Base-by-base conservation (phyloP, 1,140 invertebrate genomes). In the Danaus plexippus region DNA sequence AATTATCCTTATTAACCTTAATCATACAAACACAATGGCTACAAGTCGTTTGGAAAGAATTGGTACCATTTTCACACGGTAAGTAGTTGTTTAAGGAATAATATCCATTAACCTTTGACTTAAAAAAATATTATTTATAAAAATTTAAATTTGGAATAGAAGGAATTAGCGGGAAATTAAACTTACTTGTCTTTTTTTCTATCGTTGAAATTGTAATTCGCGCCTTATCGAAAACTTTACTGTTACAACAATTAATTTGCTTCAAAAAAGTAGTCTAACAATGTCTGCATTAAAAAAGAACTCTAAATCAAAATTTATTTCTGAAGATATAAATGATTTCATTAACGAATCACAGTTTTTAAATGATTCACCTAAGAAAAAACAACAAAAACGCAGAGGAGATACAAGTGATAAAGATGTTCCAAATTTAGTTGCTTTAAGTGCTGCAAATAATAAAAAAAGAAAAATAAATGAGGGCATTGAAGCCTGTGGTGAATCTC, bases 1-100 rank as follows among this genome's bases (percentile, higher is more conserved):
- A 32, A 32, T 32, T 32, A 32, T 6, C 4, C 22, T 6, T 32
- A 32, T 32, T 32, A 56, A 44, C 15, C 15, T 12, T 13, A 46
- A 57, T 51, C 42, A 12, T 45, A 9, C 12, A 41, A 22, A 13
- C 11, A 53, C 32, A 56, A 85, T 85, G 81, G 81, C 81, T 15
- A 85, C 75, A 48, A 93, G 91, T 73, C 89, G 92, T 70, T 80
- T 93, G 52, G 92, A 94, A 84, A 92, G 90, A 84, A 89, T 94
- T 71, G 92, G 92, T 47, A 92, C 92, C 9, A 92, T 94, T 67
- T 93, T 89, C 69, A 85, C 89, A 1, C 89, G 92, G 92, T 93
- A 85, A 67, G 71, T 70, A 60, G 15, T 49, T 11, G 2, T 48
- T 8, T 43, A 32, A 41, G 48, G 13, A 49, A 53, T 48, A 10